phyloP scores from a whole-genome alignment of 2,888 invertebrate species.

The Tenodera sinensis region DNA sequence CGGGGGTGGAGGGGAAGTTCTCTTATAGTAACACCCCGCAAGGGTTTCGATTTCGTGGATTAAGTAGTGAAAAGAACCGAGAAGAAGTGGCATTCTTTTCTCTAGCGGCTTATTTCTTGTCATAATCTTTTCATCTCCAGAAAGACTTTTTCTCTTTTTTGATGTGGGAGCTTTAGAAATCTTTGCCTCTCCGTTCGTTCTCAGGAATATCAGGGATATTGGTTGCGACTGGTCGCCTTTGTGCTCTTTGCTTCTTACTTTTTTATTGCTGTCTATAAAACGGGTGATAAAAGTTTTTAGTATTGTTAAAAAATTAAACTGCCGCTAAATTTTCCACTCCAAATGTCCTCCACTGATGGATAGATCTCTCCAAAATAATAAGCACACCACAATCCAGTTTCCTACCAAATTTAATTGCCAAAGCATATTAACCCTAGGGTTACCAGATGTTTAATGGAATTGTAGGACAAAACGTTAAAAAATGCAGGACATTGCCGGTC shows the following conservation, averaged over 20 bases:
- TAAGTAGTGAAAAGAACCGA: background rate
- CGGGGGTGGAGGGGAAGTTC: background rate
- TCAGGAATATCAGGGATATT: background rate
- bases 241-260: background rate
- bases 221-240: background rate
- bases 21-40: background rate
- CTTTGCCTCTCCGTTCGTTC: background rate
- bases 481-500: too few species aligned
- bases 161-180: background rate
- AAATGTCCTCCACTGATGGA: background rate
- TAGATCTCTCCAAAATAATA: background rate
- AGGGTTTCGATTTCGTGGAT: slow-evolving; percentile 15
- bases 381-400: background rate
- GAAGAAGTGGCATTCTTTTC: background rate
- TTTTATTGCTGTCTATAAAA: background rate
- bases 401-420: background rate
- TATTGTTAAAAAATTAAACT: background rate
- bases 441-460: too few species aligned
- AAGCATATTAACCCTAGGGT: too few species aligned
- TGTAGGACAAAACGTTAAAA: too few species aligned
- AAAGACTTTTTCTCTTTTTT: background rate
- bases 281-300: background rate
- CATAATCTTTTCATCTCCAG: background rate
- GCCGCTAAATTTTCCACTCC: background rate
- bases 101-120: background rate